Evolutionary conservation across 2,113 vertebrate species (phyloP).

Genomic region (Chamaea fasciata): DNA sequence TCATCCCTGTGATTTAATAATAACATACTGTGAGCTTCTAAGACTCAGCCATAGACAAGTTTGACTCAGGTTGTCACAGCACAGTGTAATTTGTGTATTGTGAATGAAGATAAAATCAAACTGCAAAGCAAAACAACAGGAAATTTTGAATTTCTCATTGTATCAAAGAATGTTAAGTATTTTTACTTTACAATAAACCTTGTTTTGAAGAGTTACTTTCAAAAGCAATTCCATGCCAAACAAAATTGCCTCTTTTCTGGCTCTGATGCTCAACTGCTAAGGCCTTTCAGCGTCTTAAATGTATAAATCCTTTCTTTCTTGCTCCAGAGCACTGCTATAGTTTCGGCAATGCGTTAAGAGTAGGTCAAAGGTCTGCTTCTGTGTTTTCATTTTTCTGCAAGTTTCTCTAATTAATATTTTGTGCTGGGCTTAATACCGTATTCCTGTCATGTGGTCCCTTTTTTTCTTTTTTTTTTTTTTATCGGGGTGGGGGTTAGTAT

Average conservation of each 20-base stretch:
- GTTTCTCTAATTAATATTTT: neutral
- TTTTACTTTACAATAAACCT: neutral
- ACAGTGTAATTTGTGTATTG: neutral
- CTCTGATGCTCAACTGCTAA: neutral
- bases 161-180: neutral
- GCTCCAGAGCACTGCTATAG: neutral
- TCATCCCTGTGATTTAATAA: neutral
- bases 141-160: neutral
- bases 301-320: neutral
- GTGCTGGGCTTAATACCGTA: neutral
- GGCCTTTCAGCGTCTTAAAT: neutral
- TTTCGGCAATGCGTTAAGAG: neutral
- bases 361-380: neutral
- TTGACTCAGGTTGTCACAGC: neutral
- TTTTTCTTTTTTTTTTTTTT: neutral
- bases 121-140: neutral
- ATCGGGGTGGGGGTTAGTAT: neutral
- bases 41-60: neutral
- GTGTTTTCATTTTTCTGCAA: neutral
- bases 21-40: neutral
- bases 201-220: neutral
- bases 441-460: neutral
- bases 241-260: neutral
- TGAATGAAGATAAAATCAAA: neutral
- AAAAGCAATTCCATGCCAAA: accelerated